Conservation (phyloP, 2,888 invertebrate genomes). For the Lasioglossum zephyrum region DNA sequence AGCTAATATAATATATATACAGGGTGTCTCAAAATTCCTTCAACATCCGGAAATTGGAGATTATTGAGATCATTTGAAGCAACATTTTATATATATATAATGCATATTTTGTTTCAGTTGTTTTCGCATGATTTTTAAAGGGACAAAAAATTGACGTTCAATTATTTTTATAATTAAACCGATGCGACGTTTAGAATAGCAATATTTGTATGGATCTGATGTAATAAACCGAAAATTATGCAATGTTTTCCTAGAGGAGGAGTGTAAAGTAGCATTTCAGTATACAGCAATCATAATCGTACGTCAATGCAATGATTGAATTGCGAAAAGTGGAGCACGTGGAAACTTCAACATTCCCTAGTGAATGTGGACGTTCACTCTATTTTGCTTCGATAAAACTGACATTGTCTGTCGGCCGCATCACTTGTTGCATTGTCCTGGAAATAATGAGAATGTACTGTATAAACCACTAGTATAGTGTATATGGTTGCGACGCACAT, state of each 20-base stretch:
- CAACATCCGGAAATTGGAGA: too few species aligned
- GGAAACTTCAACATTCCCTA: conserved; percentile 81
- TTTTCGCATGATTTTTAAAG: not conserved
- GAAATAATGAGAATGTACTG: conserved; percentile 65
- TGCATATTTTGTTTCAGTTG: not conserved
- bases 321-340: conserved; percentile 56
- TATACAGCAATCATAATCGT: not conserved
- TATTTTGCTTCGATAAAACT: conserved; percentile 64
- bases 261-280: not conserved
- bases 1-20: too few species aligned
- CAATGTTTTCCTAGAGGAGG: not conserved
- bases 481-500: conserved; percentile 29
- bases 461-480: conserved; percentile 56
- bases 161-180: not conserved
- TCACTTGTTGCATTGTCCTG: conserved; percentile 77
- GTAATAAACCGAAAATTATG: not conserved
- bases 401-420: conserved; percentile 63
- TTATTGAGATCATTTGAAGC: too few species aligned
- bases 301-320: conserved; percentile 38
- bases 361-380: conserved; percentile 68
- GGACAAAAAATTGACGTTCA: not conserved
- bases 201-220: not conserved
- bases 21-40: too few species aligned
- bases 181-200: not conserved
- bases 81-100: too few species aligned